These are phyloP conservation scores for Zenarchopterus dispar DNA, from an alignment of 2,797 vertebrate species.

Conservation along the genomic window DNA sequence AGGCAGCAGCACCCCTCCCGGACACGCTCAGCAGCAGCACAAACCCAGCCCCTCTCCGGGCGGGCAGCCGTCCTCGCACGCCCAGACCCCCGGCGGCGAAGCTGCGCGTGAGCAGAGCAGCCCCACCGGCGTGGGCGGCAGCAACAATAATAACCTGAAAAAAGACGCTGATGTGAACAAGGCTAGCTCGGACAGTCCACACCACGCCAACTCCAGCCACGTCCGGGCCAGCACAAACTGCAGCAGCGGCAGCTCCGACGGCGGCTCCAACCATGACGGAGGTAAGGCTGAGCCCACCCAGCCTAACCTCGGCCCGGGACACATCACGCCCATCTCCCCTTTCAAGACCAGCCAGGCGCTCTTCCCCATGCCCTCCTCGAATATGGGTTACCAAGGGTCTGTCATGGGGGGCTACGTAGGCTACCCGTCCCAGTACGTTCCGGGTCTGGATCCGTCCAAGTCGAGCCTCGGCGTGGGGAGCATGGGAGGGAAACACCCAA, in stretches of 20 bases:
- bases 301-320: slow-evolving; percentile 77
- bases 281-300: slow-evolving; percentile 85
- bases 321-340: slow-evolving; percentile 93
- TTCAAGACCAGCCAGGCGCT: slow-evolving; percentile 93
- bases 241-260: slow-evolving; percentile 82
- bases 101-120: slow-evolving; percentile 64
- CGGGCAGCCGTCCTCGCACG: slow-evolving; percentile 75
- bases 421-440: slow-evolving; percentile 92
- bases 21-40: slow-evolving; percentile 69
- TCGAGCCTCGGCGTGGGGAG: slow-evolving; percentile 83
- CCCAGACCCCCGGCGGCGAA: slow-evolving; percentile 71
- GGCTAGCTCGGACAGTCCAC: slow-evolving; percentile 67
- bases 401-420: slow-evolving; percentile 93
- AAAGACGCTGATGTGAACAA: slow-evolving; percentile 73
- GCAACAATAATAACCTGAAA: slow-evolving; percentile 61
- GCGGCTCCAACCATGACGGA: slow-evolving; percentile 78
- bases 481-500: slow-evolving; percentile 92
- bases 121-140: slow-evolving; percentile 53
- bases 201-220: slow-evolving; percentile 80
- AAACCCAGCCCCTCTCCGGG: slow-evolving; percentile 73
- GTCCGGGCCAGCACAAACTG: slow-evolving; percentile 79
- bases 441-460: slow-evolving; percentile 91
- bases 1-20: slow-evolving; percentile 78
- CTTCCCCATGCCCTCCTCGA: slow-evolving; percentile 90
- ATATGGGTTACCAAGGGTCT: slow-evolving; percentile 96